Evolutionary conservation across 2,113 vertebrate species (phyloP).

Genomic region (Cinclus mexicanus): DNA sequence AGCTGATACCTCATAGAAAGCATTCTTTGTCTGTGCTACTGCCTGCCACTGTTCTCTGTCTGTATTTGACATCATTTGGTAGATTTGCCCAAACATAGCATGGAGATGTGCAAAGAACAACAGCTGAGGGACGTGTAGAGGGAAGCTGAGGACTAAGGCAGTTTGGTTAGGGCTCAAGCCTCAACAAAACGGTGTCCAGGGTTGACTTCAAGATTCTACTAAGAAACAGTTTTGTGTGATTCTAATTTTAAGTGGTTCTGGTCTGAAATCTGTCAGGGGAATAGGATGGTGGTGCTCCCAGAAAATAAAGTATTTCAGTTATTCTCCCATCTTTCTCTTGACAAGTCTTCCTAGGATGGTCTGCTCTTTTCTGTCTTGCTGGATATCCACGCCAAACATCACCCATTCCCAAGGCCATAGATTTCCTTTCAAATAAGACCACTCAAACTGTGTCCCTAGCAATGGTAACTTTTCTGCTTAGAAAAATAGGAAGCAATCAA

Average conservation of each 20-base stretch:
- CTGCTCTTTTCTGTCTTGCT: neutral
- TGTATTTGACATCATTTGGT: neutral
- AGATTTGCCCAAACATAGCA: neutral
- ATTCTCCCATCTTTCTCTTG: neutral
- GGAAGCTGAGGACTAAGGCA: neutral
- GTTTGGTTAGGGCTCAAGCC: neutral
- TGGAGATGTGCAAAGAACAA: neutral
- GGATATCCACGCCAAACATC: neutral
- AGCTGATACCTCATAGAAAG: neutral
- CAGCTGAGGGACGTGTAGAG: neutral
- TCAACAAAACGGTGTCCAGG: neutral
- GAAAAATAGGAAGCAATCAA: neutral
- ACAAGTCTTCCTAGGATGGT: neutral
- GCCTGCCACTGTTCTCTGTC: neutral
- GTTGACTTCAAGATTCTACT: neutral
- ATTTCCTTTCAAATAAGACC: neutral
- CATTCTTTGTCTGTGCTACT: neutral
- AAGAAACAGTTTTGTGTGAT: neutral
- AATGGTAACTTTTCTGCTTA: neutral
- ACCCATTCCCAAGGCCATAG: neutral
- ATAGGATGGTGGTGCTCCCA: neutral
- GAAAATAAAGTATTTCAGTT: neutral
- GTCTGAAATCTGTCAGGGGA: neutral
- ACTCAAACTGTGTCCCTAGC: neutral
- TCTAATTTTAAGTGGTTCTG: neutral